phyloP scores from a whole-genome alignment of 2,888 invertebrate genomes.

The Byasa hedistus region DNA sequence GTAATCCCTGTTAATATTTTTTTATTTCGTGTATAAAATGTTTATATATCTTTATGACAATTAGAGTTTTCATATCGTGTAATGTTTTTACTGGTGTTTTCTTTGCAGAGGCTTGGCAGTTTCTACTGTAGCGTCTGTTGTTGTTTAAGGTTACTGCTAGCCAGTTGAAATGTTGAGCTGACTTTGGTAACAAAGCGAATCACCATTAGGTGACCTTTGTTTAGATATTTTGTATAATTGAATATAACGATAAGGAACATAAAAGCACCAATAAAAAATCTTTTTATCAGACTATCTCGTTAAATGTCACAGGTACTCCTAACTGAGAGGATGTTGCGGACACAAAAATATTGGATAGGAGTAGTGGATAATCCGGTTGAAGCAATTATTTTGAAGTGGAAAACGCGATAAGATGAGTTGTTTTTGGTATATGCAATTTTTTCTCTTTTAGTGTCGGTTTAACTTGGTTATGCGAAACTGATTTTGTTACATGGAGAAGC shows the following conservation, averaged over 20 bases:
- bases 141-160: not conserved
- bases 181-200: too few relatives aligned
- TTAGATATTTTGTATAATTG: too few relatives aligned
- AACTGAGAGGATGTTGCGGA: constrained; percentile 6
- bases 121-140: not conserved
- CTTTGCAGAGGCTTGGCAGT: not conserved
- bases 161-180: too few relatives aligned
- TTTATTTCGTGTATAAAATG: too few relatives aligned
- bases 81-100: too few relatives aligned
- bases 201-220: not conserved
- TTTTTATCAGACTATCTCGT: not conserved
- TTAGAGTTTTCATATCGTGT: too few relatives aligned
- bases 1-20: too few relatives aligned
- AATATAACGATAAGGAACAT: too few relatives aligned
- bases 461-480: not conserved
- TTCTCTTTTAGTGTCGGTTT: not conserved
- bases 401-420: not conserved
- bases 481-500: not conserved
- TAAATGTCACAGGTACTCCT: constrained; percentile 1
- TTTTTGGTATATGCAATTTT: not conserved
- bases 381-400: constrained; percentile 11
- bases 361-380: constrained; percentile 1
- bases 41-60: too few relatives aligned
- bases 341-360: constrained; percentile 7
- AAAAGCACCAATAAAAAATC: not conserved